Percentiles rank a stretch among this genome's conserved stretches.
Evolutionary conservation across 2,797 vertebrate species (phyloP).

Genomic region (Cyclopterus lumpus): DNA sequence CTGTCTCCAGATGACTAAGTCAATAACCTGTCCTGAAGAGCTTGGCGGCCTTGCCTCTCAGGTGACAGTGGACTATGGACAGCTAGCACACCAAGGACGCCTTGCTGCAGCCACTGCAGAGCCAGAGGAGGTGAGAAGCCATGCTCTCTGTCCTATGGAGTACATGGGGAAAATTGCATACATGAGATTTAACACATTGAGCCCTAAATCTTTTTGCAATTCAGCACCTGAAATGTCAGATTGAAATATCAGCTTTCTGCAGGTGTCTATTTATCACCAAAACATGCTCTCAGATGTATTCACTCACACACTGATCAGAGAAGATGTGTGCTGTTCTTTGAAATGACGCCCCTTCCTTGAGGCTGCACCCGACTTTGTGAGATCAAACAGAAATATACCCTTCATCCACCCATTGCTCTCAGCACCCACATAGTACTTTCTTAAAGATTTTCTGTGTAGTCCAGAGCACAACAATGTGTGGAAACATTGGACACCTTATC

Average conservation of each 20-base stretch:
- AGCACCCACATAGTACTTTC: constrained; percentile 41
- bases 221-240: constrained; percentile 37
- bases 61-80: constrained; percentile 97
- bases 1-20: constrained; percentile 95
- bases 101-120: constrained; percentile 96
- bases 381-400: constrained; percentile 58
- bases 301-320: constrained; percentile 43
- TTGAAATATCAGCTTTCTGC: constrained; percentile 35
- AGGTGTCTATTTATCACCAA: constrained; percentile 32
- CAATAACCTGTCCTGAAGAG: constrained; percentile 97
- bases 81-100: constrained; percentile 94
- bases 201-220: constrained; percentile 14
- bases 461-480: constrained; percentile 43
- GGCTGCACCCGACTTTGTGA: constrained; percentile 34
- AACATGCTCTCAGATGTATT: constrained; percentile 30
- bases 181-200: constrained; percentile 19
- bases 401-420: constrained; percentile 33
- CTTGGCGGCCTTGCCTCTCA: constrained; percentile 97
- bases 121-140: constrained; percentile 91
- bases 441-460: constrained; percentile 42
- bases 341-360: constrained; percentile 44
- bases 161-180: neutral
- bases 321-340: constrained; percentile 53
- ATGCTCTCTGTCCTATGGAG: neutral
- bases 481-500: constrained; percentile 72